A percentile compares a stretch with the other conserved stretches of the same genome.
Evolutionary conservation across 2,113 vertebrate species (phyloP).

Genomic region (Aegotheles bennettii): DNA sequence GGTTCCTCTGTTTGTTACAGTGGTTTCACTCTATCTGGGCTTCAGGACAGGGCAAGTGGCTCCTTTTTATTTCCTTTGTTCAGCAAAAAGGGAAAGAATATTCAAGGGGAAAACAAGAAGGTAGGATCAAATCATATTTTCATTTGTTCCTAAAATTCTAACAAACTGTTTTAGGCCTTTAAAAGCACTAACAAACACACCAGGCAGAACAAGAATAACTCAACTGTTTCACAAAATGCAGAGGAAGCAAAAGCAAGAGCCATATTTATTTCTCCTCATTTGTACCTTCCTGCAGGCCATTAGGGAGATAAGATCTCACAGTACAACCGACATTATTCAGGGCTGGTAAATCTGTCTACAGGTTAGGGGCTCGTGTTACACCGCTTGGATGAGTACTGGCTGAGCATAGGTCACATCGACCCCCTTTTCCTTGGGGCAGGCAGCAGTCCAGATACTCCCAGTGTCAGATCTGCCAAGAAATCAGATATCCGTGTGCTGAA

Average conservation of each 20-base stretch:
- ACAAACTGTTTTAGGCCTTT: neutral
- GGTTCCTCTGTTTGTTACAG: neutral
- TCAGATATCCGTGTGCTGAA: conserved; percentile 55
- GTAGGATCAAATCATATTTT: neutral
- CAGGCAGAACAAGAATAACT: neutral
- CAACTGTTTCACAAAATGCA: neutral
- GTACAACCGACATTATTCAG: conserved; percentile 64
- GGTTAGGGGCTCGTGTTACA: conserved; percentile 37
- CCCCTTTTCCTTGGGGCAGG: conserved; percentile 29
- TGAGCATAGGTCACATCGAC: conserved; percentile 44
- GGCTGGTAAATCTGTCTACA: conserved; percentile 61
- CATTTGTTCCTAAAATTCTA: neutral
- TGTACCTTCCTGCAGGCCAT: conserved; percentile 41
- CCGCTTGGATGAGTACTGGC: neutral
- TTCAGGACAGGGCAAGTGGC: rapidly evolving
- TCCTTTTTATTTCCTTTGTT: neutral
- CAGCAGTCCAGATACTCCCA: conserved; percentile 48
- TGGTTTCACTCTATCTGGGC: neutral
- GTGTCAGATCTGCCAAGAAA: conserved; percentile 47
- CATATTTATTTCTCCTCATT: conserved; percentile 32
- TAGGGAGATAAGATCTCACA: conserved; percentile 45
- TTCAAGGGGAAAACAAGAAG: neutral
- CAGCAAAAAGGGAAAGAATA: neutral
- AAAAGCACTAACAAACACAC: neutral
- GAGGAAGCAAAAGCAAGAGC: conserved; percentile 19